phyloP scores from a whole-genome alignment of 2,888 invertebrate genomes.

The Acronicta psi region DNA sequence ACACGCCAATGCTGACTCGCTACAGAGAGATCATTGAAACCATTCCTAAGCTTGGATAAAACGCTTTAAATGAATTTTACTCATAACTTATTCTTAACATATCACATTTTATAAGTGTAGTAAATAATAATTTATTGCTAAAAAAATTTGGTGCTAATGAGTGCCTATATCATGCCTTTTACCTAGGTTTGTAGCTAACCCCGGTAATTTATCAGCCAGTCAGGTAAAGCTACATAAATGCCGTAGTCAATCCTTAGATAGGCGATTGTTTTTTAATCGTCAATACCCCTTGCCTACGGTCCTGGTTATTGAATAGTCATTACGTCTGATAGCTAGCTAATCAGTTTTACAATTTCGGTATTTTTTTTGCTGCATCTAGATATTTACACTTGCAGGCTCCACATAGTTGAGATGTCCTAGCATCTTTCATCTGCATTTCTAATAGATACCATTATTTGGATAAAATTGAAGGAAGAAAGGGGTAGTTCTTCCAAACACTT shows the following conservation, averaged over 20 bases:
- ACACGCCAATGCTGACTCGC: slow-evolving; percentile 92
- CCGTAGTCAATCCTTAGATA: background rate
- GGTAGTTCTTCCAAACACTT: background rate
- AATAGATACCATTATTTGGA: no score
- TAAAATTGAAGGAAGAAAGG: no score
- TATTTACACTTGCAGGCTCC: no score
- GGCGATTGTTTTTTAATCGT: no score
- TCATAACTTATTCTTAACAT: slow-evolving; percentile 26
- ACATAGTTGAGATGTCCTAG: no score
- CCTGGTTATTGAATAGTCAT: no score
- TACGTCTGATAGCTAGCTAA: no score
- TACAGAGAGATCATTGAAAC: slow-evolving; percentile 86
- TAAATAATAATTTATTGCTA: slow-evolving; percentile 2
- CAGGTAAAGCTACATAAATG: background rate
- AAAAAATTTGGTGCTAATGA: slow-evolving; percentile 36
- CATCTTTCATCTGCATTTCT: no score
- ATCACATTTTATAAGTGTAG: slow-evolving; percentile 25
- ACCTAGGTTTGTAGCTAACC: slow-evolving; percentile 2
- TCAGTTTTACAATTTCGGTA: no score
- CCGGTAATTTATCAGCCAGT: background rate
- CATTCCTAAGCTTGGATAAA: slow-evolving; percentile 71
- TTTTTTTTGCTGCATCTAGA: no score
- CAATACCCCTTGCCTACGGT: no score
- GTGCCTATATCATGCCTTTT: slow-evolving; percentile 5
- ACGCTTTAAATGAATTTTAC: background rate